Base-by-base conservation (phyloP, 1,140 invertebrate genomes). In the Brachionus manjavacas region DNA sequence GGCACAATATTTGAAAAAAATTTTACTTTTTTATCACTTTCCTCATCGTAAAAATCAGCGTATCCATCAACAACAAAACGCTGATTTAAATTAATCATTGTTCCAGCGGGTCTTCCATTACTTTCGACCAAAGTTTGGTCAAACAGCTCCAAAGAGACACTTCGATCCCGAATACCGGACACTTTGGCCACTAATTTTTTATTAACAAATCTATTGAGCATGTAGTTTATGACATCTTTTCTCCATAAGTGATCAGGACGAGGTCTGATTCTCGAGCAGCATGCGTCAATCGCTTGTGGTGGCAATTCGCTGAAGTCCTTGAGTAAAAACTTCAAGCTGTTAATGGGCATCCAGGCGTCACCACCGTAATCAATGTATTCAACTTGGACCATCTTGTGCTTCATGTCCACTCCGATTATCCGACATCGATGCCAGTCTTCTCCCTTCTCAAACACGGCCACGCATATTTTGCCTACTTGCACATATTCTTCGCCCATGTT, bases 361-460 rank as follows among this genome's bases (percentile, higher is more conserved):
- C 79, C 79, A 25, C 79, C 79, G n/a, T 81, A 81, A 20, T 81
- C 79, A 43, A 81, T 81, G 39, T 64, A 81, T 23, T 43, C 35
- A 20, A 81, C 52, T 20, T 25, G 23, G 31, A 64, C 79, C 25
- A 20, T 6, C 16, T 81, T 81, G 11, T 81, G 14, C n/a, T 60
- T 23, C 2, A 20, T n/a, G 35, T 60, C 20, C 14, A 43, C 20
- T 1, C 39, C 20, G 4, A 39, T 31, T 28, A 81, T 81, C 9
- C 39, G 14, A 31, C 52, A 66, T 35, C 79, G 79, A 64, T 81
- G 79, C 79, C 79, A 81, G 23, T 81, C 60, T 23, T 68, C 35
- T 25, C 60, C 79, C 11, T 20, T 68, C 12, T 60, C 52, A 64
- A 64, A 81, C 9, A 81, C 1, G 25, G 79, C 79, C 2, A 81